Percentiles rank a stretch among this genome's conserved stretches.
Conservation (phyloP, 1,140 invertebrate species). For the Thereuonema tuberculata region DNA sequence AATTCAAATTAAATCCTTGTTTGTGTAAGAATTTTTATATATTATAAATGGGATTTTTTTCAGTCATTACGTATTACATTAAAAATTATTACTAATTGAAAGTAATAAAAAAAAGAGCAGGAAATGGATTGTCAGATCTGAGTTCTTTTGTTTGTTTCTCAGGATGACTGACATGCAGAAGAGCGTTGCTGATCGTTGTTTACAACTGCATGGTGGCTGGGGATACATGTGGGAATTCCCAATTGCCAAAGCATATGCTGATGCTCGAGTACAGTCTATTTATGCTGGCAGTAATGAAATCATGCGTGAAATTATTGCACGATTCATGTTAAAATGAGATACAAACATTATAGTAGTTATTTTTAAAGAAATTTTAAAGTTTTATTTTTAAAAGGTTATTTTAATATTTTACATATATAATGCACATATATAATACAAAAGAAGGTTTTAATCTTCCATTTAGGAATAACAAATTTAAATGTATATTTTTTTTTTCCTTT, state of each 20-base stretch:
- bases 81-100: constrained; percentile 7
- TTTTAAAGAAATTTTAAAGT: background rate
- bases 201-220: constrained; percentile 39
- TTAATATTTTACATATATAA: background rate
- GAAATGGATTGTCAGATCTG: background rate
- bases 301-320: constrained; percentile 37
- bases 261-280: constrained; percentile 36
- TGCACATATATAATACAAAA: too few species aligned
- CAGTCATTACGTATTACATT: background rate
- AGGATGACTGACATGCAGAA: constrained; percentile 35
- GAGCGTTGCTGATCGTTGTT: constrained; percentile 30
- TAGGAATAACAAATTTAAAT: too few species aligned
- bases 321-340: background rate
- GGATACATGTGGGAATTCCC: constrained; percentile 41
- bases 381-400: background rate
- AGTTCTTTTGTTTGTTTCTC: constrained; percentile 11
- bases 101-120: background rate
- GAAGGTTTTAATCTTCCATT: too few species aligned
- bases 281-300: constrained; percentile 41
- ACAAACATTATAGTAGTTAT: background rate
- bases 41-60: too few species aligned
- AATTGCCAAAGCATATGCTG: constrained; percentile 33
- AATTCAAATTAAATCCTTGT: too few species aligned
- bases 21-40: too few species aligned
- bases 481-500: too few species aligned